phyloP scores from a whole-genome alignment of 2,113 vertebrate genomes.

The Phaethornis superciliosus region DNA sequence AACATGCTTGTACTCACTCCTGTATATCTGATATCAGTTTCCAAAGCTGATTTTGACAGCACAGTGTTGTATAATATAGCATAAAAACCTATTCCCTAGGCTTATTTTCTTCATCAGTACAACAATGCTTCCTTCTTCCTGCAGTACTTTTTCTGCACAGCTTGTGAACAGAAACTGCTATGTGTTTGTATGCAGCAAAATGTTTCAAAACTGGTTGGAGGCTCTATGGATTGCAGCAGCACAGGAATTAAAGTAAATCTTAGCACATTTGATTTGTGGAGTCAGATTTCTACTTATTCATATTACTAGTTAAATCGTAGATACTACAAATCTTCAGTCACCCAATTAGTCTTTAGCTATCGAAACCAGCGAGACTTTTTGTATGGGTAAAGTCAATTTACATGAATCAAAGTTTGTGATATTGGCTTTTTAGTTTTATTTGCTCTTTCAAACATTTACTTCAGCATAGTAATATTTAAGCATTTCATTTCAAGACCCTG shows the following conservation, averaged over 20 bases:
- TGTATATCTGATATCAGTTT: not conserved
- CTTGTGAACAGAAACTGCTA: not conserved
- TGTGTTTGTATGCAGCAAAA: not conserved
- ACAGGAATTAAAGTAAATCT: not conserved
- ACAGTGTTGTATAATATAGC: not conserved
- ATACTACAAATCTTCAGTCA: not conserved
- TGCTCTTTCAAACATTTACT: not conserved
- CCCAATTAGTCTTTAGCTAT: not conserved
- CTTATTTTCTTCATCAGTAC: not conserved
- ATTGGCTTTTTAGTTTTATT: conserved; percentile 47
- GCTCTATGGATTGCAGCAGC: not conserved
- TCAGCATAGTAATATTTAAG: conserved; percentile 21
- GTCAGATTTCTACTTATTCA: not conserved
- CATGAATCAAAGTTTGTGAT: conserved; percentile 30
- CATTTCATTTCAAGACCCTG: not conserved
- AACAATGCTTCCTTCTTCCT: not conserved
- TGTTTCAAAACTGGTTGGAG: not conserved
- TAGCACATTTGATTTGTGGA: not conserved
- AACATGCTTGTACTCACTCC: not conserved
- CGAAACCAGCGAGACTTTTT: not conserved
- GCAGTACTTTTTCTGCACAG: not conserved
- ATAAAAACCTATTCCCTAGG: not conserved
- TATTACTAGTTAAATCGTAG: not conserved
- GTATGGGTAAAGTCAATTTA: conserved; percentile 7
- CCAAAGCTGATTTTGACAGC: not conserved